phyloP scores from a whole-genome alignment of 2,113 vertebrate genomes.

The Pseudolaguvia tuberculata region DNA sequence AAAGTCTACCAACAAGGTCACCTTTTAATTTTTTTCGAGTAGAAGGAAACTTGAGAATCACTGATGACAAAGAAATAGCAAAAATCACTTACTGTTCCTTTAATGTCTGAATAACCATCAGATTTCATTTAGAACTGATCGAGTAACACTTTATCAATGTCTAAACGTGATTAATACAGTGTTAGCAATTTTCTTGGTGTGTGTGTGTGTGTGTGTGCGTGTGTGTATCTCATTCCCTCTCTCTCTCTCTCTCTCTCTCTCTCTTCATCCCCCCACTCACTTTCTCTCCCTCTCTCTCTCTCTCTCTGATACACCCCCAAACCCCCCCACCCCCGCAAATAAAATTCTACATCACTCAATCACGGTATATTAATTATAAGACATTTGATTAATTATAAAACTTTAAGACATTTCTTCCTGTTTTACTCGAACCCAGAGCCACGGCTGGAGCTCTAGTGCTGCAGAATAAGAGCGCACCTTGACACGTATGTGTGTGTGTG shows the following conservation, averaged over 20 bases:
- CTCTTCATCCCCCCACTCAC: no score
- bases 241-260: no score
- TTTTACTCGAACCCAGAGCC: no score
- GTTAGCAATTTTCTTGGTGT: not conserved
- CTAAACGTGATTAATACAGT: not conserved
- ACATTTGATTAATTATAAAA: not conserved
- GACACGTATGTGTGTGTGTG: not conserved
- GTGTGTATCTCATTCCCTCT: not conserved
- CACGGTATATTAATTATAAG: no score
- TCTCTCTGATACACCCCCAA: no score
- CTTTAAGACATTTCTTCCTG: not conserved
- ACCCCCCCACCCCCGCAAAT: no score
- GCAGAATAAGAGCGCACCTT: not conserved
- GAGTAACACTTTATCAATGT: not conserved
- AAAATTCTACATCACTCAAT: not conserved
- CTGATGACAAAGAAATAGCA: no score
- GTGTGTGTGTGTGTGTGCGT: not conserved
- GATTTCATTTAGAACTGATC: not conserved
- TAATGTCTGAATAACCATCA: not conserved
- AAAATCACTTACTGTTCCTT: not conserved
- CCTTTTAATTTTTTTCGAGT: no score
- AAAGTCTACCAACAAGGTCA: no score
- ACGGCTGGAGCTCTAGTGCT: slow-evolving; percentile 16
- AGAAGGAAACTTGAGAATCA: no score
- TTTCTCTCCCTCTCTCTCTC: no score